These are phyloP conservation scores for Zosterops lateralis DNA, from an alignment of 2,113 vertebrate genomes.

Conservation along the genomic window DNA sequence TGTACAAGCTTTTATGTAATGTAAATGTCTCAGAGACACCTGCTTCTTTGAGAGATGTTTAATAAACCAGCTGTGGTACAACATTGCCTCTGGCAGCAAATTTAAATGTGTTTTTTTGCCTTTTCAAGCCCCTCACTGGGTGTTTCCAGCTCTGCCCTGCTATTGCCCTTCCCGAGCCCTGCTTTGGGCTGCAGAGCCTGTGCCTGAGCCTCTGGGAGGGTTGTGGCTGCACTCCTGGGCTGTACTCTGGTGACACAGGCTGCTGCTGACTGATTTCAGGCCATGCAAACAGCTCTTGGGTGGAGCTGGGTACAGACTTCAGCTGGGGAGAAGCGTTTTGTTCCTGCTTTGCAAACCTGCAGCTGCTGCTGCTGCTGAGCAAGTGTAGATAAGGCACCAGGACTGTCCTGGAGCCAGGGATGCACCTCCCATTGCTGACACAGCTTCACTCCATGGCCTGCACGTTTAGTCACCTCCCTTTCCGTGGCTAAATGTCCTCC, in stretches of 20 bases:
- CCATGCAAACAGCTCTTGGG: background rate
- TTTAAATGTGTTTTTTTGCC: background rate
- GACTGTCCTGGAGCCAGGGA: background rate
- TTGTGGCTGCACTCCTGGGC: rapidly evolving
- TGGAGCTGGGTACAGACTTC: background rate
- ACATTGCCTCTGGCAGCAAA: background rate
- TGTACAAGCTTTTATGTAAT: background rate
- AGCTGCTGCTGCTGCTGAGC: background rate
- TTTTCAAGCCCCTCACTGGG: background rate
- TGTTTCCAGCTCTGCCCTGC: background rate
- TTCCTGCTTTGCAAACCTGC: background rate
- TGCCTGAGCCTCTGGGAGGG: background rate
- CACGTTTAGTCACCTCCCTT: background rate
- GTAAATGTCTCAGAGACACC: background rate
- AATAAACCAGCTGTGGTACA: background rate
- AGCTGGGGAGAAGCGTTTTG: background rate
- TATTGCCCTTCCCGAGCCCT: background rate
- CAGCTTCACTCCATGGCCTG: background rate
- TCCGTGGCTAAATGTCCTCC: background rate
- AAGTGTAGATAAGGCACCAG: background rate
- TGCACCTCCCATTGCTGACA: background rate
- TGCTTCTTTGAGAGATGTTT: background rate
- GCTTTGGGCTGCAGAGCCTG: background rate
- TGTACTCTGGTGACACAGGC: rapidly evolving
- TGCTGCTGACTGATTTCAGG: background rate